Conservation (phyloP, 2,888 invertebrate species). For the Strigamia transsilvanica region DNA sequence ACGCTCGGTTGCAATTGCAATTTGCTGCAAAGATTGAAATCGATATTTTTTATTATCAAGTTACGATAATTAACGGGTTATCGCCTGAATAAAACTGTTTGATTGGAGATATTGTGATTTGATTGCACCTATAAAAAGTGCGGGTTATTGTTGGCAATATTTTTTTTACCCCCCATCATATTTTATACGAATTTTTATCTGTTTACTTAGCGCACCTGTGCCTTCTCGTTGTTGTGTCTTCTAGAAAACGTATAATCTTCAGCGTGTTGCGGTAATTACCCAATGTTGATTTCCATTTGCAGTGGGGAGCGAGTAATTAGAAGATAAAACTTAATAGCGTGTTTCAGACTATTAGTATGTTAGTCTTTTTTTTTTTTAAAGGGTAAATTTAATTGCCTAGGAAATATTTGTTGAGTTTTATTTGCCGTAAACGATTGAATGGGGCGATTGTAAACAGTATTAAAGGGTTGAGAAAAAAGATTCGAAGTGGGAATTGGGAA, state of each 20-base stretch:
- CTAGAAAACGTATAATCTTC: slow-evolving; percentile 37
- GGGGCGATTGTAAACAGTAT: slow-evolving; percentile 6
- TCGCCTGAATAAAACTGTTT: no score
- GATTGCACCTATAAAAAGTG: neutral
- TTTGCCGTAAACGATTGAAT: slow-evolving; percentile 8
- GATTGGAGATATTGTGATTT: no score
- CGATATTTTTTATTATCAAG: slow-evolving; percentile 19
- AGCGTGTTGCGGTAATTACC: neutral
- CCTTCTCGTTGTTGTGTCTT: neutral
- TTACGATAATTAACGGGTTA: no score
- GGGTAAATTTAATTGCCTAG: slow-evolving; percentile 6
- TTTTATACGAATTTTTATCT: neutral
- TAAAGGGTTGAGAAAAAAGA: slow-evolving; percentile 18
- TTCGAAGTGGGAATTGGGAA: slow-evolving; percentile 36
- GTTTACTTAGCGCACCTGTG: neutral
- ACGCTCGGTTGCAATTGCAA: neutral
- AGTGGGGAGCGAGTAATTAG: slow-evolving; percentile 30
- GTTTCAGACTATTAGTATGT: slow-evolving; percentile 28
- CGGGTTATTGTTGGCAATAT: neutral
- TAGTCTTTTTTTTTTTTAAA: neutral
- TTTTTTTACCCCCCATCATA: neutral
- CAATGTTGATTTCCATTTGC: slow-evolving; percentile 12
- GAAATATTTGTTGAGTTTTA: slow-evolving; percentile 4
- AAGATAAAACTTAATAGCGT: slow-evolving; percentile 42
- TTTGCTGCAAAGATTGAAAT: neutral